Percentiles rank a stretch among this genome's conserved stretches.
Evolutionary conservation across 1,140 invertebrate genomes (phyloP).

Genomic region (Heliothis subflexa): DNA sequence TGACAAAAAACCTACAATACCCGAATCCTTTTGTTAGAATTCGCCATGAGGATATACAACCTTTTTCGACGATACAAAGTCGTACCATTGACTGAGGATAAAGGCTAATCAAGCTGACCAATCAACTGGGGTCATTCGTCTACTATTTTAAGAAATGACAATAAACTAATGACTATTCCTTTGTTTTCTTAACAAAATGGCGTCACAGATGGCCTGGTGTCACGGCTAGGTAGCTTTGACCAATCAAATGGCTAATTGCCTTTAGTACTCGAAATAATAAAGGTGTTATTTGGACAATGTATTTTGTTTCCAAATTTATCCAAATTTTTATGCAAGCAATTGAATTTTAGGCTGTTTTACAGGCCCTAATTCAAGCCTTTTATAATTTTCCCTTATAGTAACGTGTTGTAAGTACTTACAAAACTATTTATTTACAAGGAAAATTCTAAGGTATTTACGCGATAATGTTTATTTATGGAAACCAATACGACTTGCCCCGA

Average conservation of each 20-base stretch:
- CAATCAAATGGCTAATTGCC: conserved; percentile 28
- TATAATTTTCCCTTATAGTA: too few species aligned
- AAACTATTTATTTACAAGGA: conserved; percentile 11
- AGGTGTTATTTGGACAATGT: conserved; percentile 5
- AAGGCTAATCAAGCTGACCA: neutral
- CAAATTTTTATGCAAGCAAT: too few species aligned
- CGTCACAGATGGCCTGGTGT: conserved; percentile 30
- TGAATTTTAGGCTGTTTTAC: neutral
- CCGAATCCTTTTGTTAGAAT: too few species aligned
- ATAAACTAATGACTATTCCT: conserved; percentile 26
- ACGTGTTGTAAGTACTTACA: neutral
- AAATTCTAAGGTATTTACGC: conserved; percentile 8
- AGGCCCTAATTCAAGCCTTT: too few species aligned
- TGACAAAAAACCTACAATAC: too few species aligned
- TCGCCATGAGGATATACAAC: neutral
- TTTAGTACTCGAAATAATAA: conserved; percentile 4
- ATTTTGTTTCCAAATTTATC: neutral
- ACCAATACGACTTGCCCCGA: neutral
- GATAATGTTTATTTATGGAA: conserved; percentile 10
- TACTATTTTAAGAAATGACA: conserved; percentile 43
- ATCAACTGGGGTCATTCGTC: conserved; percentile 14
- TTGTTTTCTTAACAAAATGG: conserved; percentile 38
- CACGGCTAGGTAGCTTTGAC: conserved; percentile 3
- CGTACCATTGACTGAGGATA: neutral
- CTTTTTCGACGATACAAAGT: neutral